phyloP scores from a whole-genome alignment of 2,888 invertebrate genomes.

The Eupsilia transversa region DNA sequence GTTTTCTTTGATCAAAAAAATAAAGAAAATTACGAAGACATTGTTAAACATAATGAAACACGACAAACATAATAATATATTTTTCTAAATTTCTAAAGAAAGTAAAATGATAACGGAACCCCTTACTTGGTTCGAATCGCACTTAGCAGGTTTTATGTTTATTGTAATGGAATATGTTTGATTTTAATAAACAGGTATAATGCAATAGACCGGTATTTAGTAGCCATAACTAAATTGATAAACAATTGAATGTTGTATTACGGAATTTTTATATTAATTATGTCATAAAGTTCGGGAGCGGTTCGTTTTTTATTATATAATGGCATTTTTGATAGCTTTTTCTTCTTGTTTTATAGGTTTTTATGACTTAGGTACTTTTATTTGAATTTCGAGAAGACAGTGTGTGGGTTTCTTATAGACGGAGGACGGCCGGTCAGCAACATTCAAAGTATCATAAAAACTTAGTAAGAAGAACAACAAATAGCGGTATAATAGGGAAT shows the following conservation, averaged over 20 bases:
- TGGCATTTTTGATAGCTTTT: conserved; percentile 24
- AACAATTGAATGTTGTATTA: conserved; percentile 47
- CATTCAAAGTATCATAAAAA: not conserved
- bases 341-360: conserved; percentile 12
- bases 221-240: conserved; percentile 54
- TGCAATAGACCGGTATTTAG: conserved; percentile 13
- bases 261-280: conserved; percentile 43
- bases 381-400: conserved; percentile 7
- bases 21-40: not conserved
- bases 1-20: not conserved
- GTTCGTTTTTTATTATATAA: conserved; percentile 28
- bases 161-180: conserved; percentile 9
- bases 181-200: conserved; percentile 46
- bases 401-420: conserved; percentile 22
- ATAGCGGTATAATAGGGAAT: not conserved
- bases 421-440: not conserved
- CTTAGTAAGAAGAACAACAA: no score
- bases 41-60: not conserved
- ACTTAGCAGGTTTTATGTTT: not conserved
- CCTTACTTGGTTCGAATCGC: not conserved
- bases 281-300: conserved; percentile 40
- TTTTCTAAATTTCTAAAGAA: not conserved
- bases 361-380: conserved; percentile 45
- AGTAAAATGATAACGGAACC: conserved; percentile 12
- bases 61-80: not conserved